Evolutionary conservation across 2,113 vertebrate genomes (phyloP), one percentile per base, ranked within the genome.

Genomic region (Tachycineta bicolor): DNA sequence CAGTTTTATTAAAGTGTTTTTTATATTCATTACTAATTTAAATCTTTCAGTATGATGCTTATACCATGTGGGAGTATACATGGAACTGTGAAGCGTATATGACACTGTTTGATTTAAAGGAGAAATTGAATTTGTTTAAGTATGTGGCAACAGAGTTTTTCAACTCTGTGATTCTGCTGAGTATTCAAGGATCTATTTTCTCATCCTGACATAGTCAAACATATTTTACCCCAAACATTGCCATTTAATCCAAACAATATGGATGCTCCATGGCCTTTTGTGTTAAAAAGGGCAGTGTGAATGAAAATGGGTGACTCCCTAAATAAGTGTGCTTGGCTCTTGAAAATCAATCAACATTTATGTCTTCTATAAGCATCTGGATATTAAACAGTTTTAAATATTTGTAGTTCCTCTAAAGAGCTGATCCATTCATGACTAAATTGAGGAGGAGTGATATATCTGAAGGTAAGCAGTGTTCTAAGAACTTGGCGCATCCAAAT

Each of bases 231-330:
- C 9, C 7, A 26, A 52, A 59, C 1, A 18, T 14, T 41, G 17
- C 6, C 3, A 4, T 79, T 78, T 43, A 60, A 8, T 43, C 12
- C 9, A 7, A 44, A 47, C 25, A 23, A 16, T 22, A 43, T 4
- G 7, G 13, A 12, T 3, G 2, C 0, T 71, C 12, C 15, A 18
- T 26, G 8, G 18, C 5, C 5, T 46, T 39, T 2, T 65, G 11
- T 56, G 8, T 60, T 71, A 53, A 75, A 82, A 78, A 68, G 5
- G 39, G 5, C 10, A 17, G 3, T 39, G 4, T 12, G 64, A 80
- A 69, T 41, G 9, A 14, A 71, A 63, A 75, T 26, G 1, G 0
- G 2, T 29, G 10, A 6, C 31, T 74, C 62, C 5, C 3, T 76
- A 64, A 80, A 20, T 47, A 46, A 37, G 6, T 73, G 5, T 46